Base-by-base conservation (phyloP, 2,888 invertebrate genomes). In the Smittia sp. region DNA sequence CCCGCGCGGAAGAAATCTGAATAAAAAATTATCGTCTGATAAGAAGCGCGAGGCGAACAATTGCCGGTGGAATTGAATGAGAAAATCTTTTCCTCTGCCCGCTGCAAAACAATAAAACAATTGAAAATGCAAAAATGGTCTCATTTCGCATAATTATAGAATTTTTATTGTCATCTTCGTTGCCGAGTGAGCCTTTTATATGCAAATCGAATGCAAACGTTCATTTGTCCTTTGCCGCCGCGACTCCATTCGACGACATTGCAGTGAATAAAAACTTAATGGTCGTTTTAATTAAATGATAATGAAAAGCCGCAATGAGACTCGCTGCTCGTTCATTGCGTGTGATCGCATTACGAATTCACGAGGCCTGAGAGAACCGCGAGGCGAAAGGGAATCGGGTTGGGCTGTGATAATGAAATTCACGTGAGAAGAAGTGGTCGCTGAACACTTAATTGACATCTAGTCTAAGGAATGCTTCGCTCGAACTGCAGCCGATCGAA, bases 51-150 rank as follows among this genome's bases (percentile, higher is more conserved):
- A 32, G 15, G 18, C 20, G 46, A 68, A 18, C 25, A 66, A 66
- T 66, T 20, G 66, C 32, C 32, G 32, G 18, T 20, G 25, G 18
- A n/a, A 27, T n/a, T 11, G 68, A 68, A 68, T 24, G 68, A 66
- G 38, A n/a, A 15, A 6, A 46, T 2, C 46, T 46, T 46, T 46
- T 46, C n/a, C 15, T 32, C 9, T 32, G 63, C 32, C 41, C 68
- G 24, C 41, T 22, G 18, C 25, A 52, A 52, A 52, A 69, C 69
- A 69, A 69, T 69, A 32, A 69, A 27, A 69, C 69, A 69, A 69
- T 69, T 69, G 69, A 24, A 54, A 69, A 69, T 54, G 69, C 69
- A 69, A 22, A 39, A 52, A 58, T 18, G 9, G 58, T 54, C 25
- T 32, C 41, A 69, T 20, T 25, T 52, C 52, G 69, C 69, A 54